phyloP scores from a whole-genome alignment of 64 coral and sea anemone species.

The Stylophora pistillata region DNA sequence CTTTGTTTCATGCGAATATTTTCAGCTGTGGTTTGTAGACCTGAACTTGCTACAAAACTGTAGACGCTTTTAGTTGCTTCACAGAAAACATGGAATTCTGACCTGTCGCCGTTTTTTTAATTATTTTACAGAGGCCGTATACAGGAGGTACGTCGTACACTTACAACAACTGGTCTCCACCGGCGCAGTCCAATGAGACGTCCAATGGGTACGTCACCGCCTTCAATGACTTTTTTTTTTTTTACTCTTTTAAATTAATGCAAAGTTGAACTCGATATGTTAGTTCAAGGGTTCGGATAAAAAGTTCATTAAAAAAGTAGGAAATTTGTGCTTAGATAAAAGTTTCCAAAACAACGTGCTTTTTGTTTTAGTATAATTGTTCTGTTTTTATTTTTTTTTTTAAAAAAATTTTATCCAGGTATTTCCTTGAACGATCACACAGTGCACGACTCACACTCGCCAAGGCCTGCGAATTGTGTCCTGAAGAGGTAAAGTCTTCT shows the following conservation, averaged over 20 bases:
- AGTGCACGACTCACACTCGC: slow-evolving; percentile 95
- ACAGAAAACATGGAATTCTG: not conserved
- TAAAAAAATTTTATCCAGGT: slow-evolving; percentile 40
- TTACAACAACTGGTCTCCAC: slow-evolving; percentile 99
- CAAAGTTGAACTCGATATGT: not conserved
- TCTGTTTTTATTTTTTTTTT: not conserved
- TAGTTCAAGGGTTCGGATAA: not conserved
- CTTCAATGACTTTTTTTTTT: not conserved
- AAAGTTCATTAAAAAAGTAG: no score
- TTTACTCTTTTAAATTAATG: not conserved
- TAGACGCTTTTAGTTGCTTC: not conserved
- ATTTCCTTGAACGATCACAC: slow-evolving; percentile 97
- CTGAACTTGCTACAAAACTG: not conserved
- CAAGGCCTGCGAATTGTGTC: slow-evolving; percentile 95
- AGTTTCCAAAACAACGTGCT: no score
- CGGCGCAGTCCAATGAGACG: slow-evolving; percentile 97
- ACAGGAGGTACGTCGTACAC: slow-evolving; percentile 80
- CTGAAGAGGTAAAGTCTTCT: slow-evolving; percentile 76
- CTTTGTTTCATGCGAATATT: no score
- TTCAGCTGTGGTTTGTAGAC: no score
- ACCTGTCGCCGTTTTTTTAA: not conserved
- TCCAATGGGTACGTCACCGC: slow-evolving; percentile 83
- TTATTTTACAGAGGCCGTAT: slow-evolving; percentile 77
- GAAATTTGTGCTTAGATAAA: no score
- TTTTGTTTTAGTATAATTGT: no score